Evolutionary conservation across 2,888 invertebrate genomes (phyloP), one percentile per base, ranked within the genome.

Genomic region (Napeogenes inachia): DNA sequence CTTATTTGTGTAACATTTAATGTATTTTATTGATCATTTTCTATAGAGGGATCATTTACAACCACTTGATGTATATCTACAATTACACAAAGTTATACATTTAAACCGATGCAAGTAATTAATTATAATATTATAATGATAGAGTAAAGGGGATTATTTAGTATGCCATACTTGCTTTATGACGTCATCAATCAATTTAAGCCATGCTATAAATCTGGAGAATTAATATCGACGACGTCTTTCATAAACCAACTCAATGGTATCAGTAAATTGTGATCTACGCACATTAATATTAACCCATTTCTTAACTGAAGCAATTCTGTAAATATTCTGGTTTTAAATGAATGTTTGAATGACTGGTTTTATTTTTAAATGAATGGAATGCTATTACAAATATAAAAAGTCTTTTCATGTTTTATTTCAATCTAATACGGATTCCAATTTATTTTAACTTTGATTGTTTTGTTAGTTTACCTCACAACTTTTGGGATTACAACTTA

Each of bases 121-220:
- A n/a, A 50, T 50, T 30, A 50, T 50, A 30, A 30, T 50, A 50
- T 50, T 21, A 50, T 47, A 21, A 30, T 5, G 50, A 6, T 35
- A 50, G 5, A 30, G 30, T 30, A 42, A 42, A 10, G 10, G 50
- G 30, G 6, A 8, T 50, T 50, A 50, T 64, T 21, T 21, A 50
- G 50, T 50, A 30, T 50, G 50, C 30, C 50, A n/a, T 50, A 50
- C 8, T 50, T 50, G 64, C 63, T 67, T 67, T 67, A 69, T 66
- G 63, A 65, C 53, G 55, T 57, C 67, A 60, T 65, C 62, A 62
- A 67, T 69, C 68, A 67, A 67, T 68, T 67, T 65, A 64, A 62
- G 58, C 46, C 30, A 10, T 56, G 42, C 61, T 61, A 64, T 68
- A 68, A 67, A 68, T 68, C 57, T 59, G 60, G 13, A 50, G 61